Evolutionary conservation across 2,797 vertebrate genomes (phyloP).

Genomic region (Eidolon dupreanum): DNA sequence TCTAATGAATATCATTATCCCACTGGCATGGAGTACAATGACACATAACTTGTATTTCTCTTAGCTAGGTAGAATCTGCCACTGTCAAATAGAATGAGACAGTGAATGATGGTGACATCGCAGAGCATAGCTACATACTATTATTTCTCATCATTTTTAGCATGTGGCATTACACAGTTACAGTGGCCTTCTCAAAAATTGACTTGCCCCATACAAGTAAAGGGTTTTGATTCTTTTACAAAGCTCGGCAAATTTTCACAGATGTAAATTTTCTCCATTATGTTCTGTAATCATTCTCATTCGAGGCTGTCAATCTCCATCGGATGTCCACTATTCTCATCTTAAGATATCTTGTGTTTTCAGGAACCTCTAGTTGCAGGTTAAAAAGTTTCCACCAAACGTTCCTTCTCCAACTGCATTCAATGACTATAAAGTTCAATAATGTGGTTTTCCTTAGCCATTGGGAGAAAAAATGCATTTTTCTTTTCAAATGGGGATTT

Average conservation of each 20-base stretch:
- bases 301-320: background rate
- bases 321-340: background rate
- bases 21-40: background rate
- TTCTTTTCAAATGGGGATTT: conserved; percentile 67
- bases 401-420: conserved; percentile 46
- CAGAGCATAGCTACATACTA: fast-evolving
- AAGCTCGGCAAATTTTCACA: background rate
- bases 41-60: background rate
- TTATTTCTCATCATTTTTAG: background rate
- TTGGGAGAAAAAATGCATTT: conserved; percentile 68
- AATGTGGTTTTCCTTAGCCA: conserved; percentile 55
- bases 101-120: background rate
- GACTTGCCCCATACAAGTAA: background rate
- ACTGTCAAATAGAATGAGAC: background rate
- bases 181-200: background rate
- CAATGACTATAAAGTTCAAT: conserved; percentile 41
- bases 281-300: background rate
- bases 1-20: background rate
- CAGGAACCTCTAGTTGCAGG: background rate
- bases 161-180: background rate
- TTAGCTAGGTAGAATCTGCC: background rate
- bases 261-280: background rate
- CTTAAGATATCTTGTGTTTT: conserved; percentile 10
- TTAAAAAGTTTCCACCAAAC: conserved; percentile 12
- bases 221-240: background rate